Percentiles rank a stretch among this genome's conserved stretches.
Evolutionary conservation across 64 coral and sea anemone genomes (phyloP).

Genomic region (Platygyra sinensis): DNA sequence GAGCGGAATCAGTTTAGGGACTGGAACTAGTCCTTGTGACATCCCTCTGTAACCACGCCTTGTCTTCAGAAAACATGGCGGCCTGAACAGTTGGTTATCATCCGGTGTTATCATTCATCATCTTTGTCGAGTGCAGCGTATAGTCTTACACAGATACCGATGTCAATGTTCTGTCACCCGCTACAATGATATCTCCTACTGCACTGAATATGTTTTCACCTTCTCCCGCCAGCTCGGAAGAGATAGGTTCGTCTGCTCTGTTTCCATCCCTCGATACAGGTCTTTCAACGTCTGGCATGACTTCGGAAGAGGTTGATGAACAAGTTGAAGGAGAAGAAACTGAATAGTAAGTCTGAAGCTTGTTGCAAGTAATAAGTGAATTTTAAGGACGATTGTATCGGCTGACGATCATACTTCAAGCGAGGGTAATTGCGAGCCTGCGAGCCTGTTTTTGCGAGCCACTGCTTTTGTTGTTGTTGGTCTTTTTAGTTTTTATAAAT

Average conservation of each 20-base stretch:
- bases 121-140: neutral
- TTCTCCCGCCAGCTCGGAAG: conserved; percentile 35
- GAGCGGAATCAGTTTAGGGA: too few species aligned
- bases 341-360: conserved; percentile 31
- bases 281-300: conserved; percentile 36
- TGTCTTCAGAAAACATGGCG: conserved; percentile 8
- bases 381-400: neutral
- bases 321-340: conserved; percentile 16
- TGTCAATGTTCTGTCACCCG: neutral
- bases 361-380: neutral
- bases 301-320: conserved; percentile 29
- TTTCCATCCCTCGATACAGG: conserved; percentile 47
- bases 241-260: conserved; percentile 15
- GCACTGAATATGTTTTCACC: conserved; percentile 57
- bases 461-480: too few species aligned
- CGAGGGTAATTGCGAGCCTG: too few species aligned
- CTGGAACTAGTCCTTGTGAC: too few species aligned
- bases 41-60: conserved; percentile 21
- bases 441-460: too few species aligned
- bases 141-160: neutral
- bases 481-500: too few species aligned
- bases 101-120: neutral
- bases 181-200: conserved; percentile 38
- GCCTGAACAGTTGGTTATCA: neutral
- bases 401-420: neutral